A percentile compares a stretch with the other conserved stretches of the same genome.
These are phyloP conservation scores for Cardiocondyla obscurior DNA, from an alignment of 1,140 invertebrate species.

Conservation along the genomic window DNA sequence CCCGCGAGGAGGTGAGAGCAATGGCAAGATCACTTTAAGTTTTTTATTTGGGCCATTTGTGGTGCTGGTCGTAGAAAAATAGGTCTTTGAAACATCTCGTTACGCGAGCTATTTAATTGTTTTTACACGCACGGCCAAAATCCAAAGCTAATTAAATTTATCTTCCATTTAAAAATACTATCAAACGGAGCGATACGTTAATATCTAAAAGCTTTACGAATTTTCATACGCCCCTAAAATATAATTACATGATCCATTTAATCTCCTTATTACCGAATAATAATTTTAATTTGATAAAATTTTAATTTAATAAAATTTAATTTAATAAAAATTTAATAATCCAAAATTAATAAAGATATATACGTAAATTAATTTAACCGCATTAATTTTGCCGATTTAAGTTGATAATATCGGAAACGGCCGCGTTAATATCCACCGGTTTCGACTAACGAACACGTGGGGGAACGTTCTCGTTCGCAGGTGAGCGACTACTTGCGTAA, in stretches of 20 bases:
- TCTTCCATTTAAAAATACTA: background rate
- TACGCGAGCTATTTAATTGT: background rate
- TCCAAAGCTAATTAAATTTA: background rate
- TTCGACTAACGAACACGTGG: background rate
- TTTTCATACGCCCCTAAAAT: too few species aligned
- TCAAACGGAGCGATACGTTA: background rate
- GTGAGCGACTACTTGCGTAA: constrained; percentile 95
- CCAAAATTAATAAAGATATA: too few species aligned
- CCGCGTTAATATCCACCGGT: background rate
- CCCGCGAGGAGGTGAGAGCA: constrained; percentile 94
- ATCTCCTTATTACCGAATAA: too few species aligned
- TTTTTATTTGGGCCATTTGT: constrained; percentile 64
- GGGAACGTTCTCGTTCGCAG: constrained; percentile 81
- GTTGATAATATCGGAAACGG: too few species aligned
- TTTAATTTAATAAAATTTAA: too few species aligned
- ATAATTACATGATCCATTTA: too few species aligned
- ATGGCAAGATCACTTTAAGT: constrained; percentile 85
- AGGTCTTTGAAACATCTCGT: background rate
- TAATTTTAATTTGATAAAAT: too few species aligned
- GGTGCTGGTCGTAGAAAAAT: constrained; percentile 72
- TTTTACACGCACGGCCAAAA: background rate
- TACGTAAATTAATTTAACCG: too few species aligned
- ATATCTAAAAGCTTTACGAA: background rate
- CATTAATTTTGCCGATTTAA: background rate
- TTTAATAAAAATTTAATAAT: too few species aligned